Evolutionary conservation across 2,888 invertebrate species (phyloP).

Genomic region (Unio pictorum): DNA sequence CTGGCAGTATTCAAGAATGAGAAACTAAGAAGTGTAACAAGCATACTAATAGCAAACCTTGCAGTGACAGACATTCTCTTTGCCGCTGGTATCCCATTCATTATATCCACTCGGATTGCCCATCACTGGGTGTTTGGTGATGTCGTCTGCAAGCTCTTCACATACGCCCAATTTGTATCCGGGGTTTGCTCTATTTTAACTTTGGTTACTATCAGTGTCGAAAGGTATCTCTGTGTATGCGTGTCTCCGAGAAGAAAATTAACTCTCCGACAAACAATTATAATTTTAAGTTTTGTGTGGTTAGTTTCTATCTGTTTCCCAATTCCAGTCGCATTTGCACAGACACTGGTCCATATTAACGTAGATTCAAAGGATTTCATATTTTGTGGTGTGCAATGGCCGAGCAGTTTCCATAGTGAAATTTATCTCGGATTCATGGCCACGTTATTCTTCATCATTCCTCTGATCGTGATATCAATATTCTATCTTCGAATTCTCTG

Average conservation of each 20-base stretch:
- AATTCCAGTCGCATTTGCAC: slow-evolving; percentile 40
- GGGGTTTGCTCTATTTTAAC: slow-evolving; percentile 43
- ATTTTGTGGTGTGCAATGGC: slow-evolving; percentile 43
- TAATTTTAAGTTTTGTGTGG: slow-evolving; percentile 30
- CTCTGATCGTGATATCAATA: slow-evolving; percentile 30
- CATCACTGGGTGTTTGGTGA: slow-evolving; percentile 41
- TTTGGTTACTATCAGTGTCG: slow-evolving; percentile 46
- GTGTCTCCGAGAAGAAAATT: slow-evolving; percentile 27
- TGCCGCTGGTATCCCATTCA: slow-evolving; percentile 39
- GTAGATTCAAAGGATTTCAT: slow-evolving; percentile 9
- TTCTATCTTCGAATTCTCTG: slow-evolving; percentile 35
- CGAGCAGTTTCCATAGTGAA: slow-evolving; percentile 30
- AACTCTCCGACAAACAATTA: slow-evolving; percentile 11
- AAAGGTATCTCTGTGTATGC: slow-evolving; percentile 38
- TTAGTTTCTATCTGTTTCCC: slow-evolving; percentile 34
- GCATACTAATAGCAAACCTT: slow-evolving; percentile 40
- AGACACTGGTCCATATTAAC: slow-evolving; percentile 20
- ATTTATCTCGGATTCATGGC: slow-evolving; percentile 38
- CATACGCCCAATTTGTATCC: slow-evolving; percentile 42
- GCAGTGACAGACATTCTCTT: slow-evolving; percentile 41
- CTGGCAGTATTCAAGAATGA: slow-evolving; percentile 31
- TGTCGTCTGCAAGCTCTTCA: slow-evolving; percentile 39
- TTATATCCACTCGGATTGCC: slow-evolving; percentile 33
- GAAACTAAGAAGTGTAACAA: slow-evolving; percentile 34
- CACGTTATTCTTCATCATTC: slow-evolving; percentile 36